Evolutionary conservation across 1,140 invertebrate species (phyloP).

Genomic region (Drosophila pachea): DNA sequence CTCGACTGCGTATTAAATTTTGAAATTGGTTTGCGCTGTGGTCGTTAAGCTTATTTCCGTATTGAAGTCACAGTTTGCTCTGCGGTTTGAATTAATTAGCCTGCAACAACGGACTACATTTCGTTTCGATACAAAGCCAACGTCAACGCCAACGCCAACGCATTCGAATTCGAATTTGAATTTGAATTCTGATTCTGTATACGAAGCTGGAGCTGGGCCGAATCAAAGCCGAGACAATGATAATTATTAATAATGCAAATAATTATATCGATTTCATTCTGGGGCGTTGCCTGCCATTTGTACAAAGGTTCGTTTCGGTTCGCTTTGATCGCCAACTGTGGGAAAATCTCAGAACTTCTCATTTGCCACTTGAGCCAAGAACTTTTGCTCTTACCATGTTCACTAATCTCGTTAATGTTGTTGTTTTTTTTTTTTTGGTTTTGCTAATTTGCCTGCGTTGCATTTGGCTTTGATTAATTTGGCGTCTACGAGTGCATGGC

Average conservation of each 20-base stretch:
- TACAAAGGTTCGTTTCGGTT: constrained; percentile 52
- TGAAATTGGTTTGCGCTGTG: constrained; percentile 66
- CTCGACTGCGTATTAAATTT: constrained; percentile 59
- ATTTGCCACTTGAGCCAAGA: constrained; percentile 66
- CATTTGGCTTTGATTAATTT: constrained; percentile 73
- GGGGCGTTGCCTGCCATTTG: constrained; percentile 69
- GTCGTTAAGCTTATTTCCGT: constrained; percentile 74
- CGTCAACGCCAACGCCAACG: constrained; percentile 61
- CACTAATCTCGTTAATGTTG: constrained; percentile 27
- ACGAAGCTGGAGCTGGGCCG: constrained; percentile 21
- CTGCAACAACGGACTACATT: constrained; percentile 45
- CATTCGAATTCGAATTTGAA: constrained; percentile 42
- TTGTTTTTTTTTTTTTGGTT: constrained; percentile 7
- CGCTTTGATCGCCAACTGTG: constrained; percentile 68
- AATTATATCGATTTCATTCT: constrained; percentile 76
- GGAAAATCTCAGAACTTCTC: constrained; percentile 57
- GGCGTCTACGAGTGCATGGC: constrained; percentile 71
- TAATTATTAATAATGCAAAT: constrained; percentile 78
- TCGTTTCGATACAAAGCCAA: constrained; percentile 35
- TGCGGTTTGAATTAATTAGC: constrained; percentile 76
- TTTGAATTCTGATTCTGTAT: constrained; percentile 40
- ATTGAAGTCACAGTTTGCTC: constrained; percentile 61
- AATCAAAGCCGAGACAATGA: constrained; percentile 62
- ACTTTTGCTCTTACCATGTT: constrained; percentile 25
- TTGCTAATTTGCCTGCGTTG: constrained; percentile 68